Evolutionary conservation across 2,797 vertebrate genomes (phyloP).

Genomic region (Phataginus tetradactyla): DNA sequence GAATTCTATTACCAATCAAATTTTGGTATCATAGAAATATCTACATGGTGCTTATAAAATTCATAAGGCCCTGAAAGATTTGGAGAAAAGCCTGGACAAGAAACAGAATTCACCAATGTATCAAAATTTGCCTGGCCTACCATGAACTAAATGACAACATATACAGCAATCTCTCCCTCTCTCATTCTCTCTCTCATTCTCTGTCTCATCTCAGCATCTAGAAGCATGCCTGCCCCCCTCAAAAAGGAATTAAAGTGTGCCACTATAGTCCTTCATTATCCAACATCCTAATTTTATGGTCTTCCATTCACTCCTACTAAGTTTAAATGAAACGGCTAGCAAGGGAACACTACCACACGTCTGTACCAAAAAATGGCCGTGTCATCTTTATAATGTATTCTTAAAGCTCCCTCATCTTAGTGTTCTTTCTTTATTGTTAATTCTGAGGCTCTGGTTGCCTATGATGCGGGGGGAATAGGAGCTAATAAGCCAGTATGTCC

Average conservation of each 20-base stretch:
- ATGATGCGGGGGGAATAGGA: neutral
- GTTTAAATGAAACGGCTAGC: slow-evolving; percentile 63
- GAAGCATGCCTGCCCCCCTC: neutral
- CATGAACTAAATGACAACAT: neutral
- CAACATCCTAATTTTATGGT: slow-evolving; percentile 57
- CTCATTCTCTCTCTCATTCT: neutral
- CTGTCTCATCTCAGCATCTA: neutral
- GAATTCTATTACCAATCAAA: neutral
- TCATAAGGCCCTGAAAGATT: neutral
- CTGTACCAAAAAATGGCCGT: slow-evolving; percentile 55
- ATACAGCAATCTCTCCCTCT: neutral
- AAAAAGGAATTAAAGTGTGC: neutral
- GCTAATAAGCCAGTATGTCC: neutral
- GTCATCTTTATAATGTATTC: slow-evolving; percentile 51
- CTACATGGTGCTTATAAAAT: neutral
- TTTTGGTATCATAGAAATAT: neutral
- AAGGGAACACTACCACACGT: slow-evolving; percentile 49
- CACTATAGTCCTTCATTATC: slow-evolving; percentile 48
- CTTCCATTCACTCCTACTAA: slow-evolving; percentile 51
- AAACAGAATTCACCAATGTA: neutral
- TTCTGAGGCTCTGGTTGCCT: slow-evolving; percentile 57
- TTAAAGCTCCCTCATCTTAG: neutral
- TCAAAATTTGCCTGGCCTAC: neutral
- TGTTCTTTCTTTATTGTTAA: slow-evolving; percentile 61
- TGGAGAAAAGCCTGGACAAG: neutral